A percentile compares a stretch with the other conserved stretches of the same genome.
Evolutionary conservation across 2,888 invertebrate species (phyloP).

Genomic region (Mellilla xanthometata): DNA sequence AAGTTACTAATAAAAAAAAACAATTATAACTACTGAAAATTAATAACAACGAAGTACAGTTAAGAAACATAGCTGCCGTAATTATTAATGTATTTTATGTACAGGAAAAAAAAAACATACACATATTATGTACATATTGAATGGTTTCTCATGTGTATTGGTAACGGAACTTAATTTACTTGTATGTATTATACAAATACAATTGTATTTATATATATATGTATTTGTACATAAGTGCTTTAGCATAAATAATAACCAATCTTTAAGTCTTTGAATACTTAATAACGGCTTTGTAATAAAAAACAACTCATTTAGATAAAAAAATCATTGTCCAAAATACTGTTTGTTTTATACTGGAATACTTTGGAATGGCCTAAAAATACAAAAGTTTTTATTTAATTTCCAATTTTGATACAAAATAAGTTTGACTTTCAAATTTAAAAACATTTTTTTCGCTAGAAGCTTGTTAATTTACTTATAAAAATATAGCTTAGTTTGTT

Average conservation of each 20-base stretch:
- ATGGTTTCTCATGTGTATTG: no score
- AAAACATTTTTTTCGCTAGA: no score
- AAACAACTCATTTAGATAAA: neutral
- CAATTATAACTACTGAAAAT: no score
- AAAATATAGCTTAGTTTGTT: slow-evolving; percentile 45
- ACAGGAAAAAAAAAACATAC: slow-evolving; percentile 5
- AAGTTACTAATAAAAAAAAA: no score
- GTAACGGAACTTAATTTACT: slow-evolving; percentile 14
- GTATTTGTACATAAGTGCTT: no score
- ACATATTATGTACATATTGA: slow-evolving; percentile 9
- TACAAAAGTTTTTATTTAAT: neutral
- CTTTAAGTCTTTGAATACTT: no score
- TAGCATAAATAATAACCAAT: no score
- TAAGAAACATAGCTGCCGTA: slow-evolving; percentile 28
- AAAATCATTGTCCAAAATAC: slow-evolving; percentile 7
- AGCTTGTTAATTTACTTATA: slow-evolving; percentile 13
- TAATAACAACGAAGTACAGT: slow-evolving; percentile 29
- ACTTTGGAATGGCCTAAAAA: slow-evolving; percentile 38
- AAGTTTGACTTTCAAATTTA: slow-evolving; percentile 2
- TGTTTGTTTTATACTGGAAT: slow-evolving; percentile 29
- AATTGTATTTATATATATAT: no score
- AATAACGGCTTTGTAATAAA: no score
- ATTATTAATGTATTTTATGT: slow-evolving; percentile 19
- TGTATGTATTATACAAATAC: neutral
- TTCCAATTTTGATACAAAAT: slow-evolving; percentile 21